Base-by-base conservation (phyloP, 2,113 vertebrate genomes). In the Dasyornis broadbenti region DNA sequence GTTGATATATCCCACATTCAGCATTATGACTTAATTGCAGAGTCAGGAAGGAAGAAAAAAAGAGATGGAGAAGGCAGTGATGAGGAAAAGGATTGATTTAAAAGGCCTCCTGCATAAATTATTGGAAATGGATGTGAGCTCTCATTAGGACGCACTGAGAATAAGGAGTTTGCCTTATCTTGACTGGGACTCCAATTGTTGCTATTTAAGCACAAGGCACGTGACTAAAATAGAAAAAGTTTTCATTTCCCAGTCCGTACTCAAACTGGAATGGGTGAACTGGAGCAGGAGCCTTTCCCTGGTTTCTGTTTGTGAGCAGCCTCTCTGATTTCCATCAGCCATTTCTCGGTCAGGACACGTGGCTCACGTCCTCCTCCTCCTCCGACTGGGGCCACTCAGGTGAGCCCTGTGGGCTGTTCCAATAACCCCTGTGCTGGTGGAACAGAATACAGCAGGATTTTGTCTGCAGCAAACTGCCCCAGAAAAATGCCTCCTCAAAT, bases 101-200 rank as follows among this genome's bases (percentile, higher is more conserved):
- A 94, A 91, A 89, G 44, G 20, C 42, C 52, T 89, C 30, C 35
- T 64, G 82, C 68, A 86, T 88, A 86, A 94, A 87, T 94, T 91
- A 87, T 50, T 94, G 87, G 78, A 68, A 91, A 73, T 63, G 79
- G 82, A 61, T 81, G 39, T 21, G 70, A 68, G 40, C 40, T 87
- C 44, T 75, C 69, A 47, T 89, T 82, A 86, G 60, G 72, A 77
- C 76, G 77, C 40, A 18, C 35, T 64, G n/a, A 45, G 61, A 76
- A 75, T 50, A 37, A 59, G 17, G 44, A 81, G 23, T 64, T 82
- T 84, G n/a, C 21, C 27, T 53, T 66, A 10, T 33, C 47, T 84
- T 94, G 44, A 54, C 30, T 91, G 44, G 35, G 65, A 63, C 18
- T 81, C 52, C 11, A 5, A 31, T n/a, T 44, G 64, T 92, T 61